Conservation (phyloP, 2,113 vertebrate genomes). For the Chrysochloris asiatica region DNA sequence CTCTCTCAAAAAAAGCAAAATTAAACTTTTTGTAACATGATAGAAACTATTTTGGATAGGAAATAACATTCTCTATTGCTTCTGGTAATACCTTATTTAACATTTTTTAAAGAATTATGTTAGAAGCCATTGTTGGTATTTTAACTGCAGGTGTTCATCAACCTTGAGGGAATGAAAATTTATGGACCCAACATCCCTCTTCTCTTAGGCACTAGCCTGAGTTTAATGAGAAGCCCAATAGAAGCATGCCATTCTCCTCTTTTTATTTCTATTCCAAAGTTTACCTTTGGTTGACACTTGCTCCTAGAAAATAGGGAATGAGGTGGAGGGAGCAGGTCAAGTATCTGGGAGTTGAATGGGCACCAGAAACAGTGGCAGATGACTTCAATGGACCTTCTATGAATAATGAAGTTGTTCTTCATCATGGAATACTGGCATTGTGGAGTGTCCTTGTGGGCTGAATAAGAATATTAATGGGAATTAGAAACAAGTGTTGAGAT, state of each 20-base stretch:
- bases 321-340: not conserved
- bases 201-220: not conserved
- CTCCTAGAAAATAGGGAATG: slow-evolving; percentile 10
- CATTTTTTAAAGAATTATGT: not conserved
- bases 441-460: not conserved
- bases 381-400: not conserved
- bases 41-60: not conserved
- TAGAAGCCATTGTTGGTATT: not conserved
- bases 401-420: not conserved
- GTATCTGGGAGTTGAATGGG: not conserved
- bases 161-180: not conserved
- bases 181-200: not conserved
- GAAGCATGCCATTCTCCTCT: not conserved
- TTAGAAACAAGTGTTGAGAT: not conserved
- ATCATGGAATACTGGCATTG: not conserved
- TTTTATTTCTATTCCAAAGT: not conserved
- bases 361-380: not conserved
- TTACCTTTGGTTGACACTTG: not conserved
- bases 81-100: not conserved
- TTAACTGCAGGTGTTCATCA: not conserved
- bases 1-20: not conserved
- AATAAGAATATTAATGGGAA: not conserved
- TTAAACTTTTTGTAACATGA: not conserved
- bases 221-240: not conserved
- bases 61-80: not conserved